Evolutionary conservation across 2,888 invertebrate genomes (phyloP), one percentile per base, ranked within the genome.

Genomic region (Macrophya annulata): DNA sequence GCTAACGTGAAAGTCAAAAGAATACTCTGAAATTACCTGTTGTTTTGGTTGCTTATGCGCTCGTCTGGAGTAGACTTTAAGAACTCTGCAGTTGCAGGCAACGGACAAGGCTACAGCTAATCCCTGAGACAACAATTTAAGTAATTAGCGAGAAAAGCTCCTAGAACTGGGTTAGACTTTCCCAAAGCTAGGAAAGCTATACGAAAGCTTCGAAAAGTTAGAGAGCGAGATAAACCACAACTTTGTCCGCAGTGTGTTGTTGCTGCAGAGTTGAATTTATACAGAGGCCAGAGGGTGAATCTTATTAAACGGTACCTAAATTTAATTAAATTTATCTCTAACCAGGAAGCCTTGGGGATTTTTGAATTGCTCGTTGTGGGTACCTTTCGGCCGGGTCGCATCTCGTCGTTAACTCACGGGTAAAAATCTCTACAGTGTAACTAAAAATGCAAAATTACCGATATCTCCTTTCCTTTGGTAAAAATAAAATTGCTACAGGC

Each of bases 21-120:
- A 43, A 45, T 43, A 68, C 83, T 74, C 37, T 12, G 79, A 68
- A 85, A 86, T 86, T 90, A 93, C 93, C 92, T 93, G 93, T 86
- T 91, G 91, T 87, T 92, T 92, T 10, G 92, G 90, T 74, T 91
- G 92, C 85, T 91, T 92, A 87, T 91, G 89, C 62, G 92, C 91
- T 87, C 93, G 92, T 85, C 92, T 92, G 82, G 93, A 92, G 88
- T 93, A 93, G 84, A 93, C 91, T 87, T 93, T 93, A 84, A 93
- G 89, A 37, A 93, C 91, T 85, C 92, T 89, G 88, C 96, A 96
- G 92, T 96, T 96, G 91, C 96, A 96, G 40, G 96, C 95, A 84
- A 96, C 95, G 86, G 95, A 94, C 90, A 96, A 93, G 21, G 96
- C 95, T 85, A 96, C 95, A 87, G 95, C 94, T 86, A 96, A 94